A percentile compares a stretch with the other conserved stretches of the same genome.
phyloP scores from a whole-genome alignment of 2,797 vertebrate species.

The Tiaroga cobitis region DNA sequence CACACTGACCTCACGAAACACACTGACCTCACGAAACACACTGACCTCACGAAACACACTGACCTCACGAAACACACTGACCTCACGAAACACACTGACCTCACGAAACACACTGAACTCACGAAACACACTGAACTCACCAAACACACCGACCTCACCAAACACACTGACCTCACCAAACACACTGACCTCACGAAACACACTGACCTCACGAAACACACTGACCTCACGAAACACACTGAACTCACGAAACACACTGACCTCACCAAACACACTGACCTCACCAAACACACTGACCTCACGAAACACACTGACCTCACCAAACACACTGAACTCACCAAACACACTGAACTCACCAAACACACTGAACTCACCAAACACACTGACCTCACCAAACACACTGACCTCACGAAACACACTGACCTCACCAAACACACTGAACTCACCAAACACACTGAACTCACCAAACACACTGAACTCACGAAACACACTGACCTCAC shows the following conservation, averaged over 20 bases:
- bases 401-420: not conserved
- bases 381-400: not conserved
- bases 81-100: not conserved
- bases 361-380: not conserved
- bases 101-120: too few species aligned
- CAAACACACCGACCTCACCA: too few species aligned
- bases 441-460: not conserved
- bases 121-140: not conserved
- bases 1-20: not conserved
- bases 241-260: not conserved
- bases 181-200: not conserved
- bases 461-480: not conserved
- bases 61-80: too few species aligned
- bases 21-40: not conserved
- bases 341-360: not conserved
- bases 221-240: too few species aligned
- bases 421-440: too few species aligned
- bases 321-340: too few species aligned
- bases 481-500: not conserved
- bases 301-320: not conserved
- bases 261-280: not conserved
- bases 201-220: not conserved
- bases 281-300: too few species aligned
- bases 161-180: not conserved
- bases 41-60: not conserved